Evolutionary conservation across 2,113 vertebrate species (phyloP), one percentile per base, ranked within the genome.

Genomic region (Dicrurus megarhynchus): DNA sequence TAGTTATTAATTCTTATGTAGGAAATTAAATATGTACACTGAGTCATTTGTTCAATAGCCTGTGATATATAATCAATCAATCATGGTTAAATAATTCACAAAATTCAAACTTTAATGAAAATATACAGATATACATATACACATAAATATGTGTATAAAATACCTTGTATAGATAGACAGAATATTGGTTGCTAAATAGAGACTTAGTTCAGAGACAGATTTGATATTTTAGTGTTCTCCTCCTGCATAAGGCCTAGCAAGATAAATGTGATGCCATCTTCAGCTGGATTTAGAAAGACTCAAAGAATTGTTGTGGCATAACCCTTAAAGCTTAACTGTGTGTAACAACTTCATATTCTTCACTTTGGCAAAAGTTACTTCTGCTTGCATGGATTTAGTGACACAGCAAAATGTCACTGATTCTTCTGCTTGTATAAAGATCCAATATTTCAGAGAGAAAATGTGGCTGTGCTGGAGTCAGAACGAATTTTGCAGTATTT

Each of bases 311-410:
- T 86, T 91, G 82, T 86, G 85, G 90, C 75, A 90, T 83, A 87
- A 80, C 75, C 24, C 57, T 86, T 81, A 67, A 93, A 86, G 84
- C 59, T 96, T 95, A 94, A 90, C 92, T 86, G 71, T 47, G 85
- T 80, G 70, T 87, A 96, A 93, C 84, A 80, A 59, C 74, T 69
- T 91, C 53, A 23, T 74, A 85, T 86, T 86, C 93, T 74, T 95
- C 89, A 80, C 79, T 90, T 74, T 95, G 90, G 93, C 87, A 92
- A 95, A 96, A 94, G 63, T 92, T 90, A 59, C 85, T 94, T 93
- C 82, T 83, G 67, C 82, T 74, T 71, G 78, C 67, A 6, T 27
- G 92, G 63, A 56, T 91, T 90, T 86, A 86, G 95, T 95, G 91
- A 96, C 10, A 6, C 94, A 95, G 95, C 93, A 91, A 84, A 94